Percentiles rank a stretch among this genome's conserved stretches.
Evolutionary conservation across 2,797 vertebrate species (phyloP).

Genomic region (Apogon hyalosoma): DNA sequence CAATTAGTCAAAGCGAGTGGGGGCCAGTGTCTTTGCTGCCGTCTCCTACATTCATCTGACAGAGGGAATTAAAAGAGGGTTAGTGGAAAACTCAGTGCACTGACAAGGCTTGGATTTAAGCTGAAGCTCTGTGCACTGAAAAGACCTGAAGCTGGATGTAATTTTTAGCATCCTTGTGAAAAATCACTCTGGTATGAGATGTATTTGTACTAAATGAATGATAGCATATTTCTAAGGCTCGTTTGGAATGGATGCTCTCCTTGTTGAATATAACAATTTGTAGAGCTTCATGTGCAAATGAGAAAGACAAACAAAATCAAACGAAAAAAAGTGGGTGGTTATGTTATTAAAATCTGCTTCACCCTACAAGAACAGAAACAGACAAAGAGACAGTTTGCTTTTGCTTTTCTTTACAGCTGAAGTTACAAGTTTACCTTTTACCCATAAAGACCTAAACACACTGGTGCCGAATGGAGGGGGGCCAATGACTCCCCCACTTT

Average conservation of each 20-base stretch:
- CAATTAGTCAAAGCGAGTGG: conserved; percentile 49
- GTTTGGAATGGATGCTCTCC: no score
- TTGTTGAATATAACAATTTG: not conserved
- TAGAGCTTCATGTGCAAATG: not conserved
- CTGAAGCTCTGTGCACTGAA: conserved; percentile 18
- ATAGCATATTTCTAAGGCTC: no score
- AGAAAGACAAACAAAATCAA: no score
- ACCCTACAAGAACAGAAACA: no score
- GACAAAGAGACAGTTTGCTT: no score
- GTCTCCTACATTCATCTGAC: conserved; percentile 52
- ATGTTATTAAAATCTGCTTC: no score
- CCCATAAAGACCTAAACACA: no score
- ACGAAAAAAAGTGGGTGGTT: no score
- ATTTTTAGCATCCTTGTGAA: not conserved
- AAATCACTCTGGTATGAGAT: conserved; percentile 1
- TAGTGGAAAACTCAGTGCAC: conserved; percentile 37
- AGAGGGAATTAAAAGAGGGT: conserved; percentile 56
- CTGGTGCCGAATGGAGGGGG: no score
- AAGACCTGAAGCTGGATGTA: conserved; percentile 10
- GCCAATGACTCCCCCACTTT: no score
- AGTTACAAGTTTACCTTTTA: no score
- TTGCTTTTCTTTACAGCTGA: no score
- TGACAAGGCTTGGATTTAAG: conserved; percentile 49
- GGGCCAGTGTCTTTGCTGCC: conserved; percentile 24
- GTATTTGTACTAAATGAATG: not conserved